Conservation (phyloP, 1,140 invertebrate species). For the Drosophila mauritiana region DNA sequence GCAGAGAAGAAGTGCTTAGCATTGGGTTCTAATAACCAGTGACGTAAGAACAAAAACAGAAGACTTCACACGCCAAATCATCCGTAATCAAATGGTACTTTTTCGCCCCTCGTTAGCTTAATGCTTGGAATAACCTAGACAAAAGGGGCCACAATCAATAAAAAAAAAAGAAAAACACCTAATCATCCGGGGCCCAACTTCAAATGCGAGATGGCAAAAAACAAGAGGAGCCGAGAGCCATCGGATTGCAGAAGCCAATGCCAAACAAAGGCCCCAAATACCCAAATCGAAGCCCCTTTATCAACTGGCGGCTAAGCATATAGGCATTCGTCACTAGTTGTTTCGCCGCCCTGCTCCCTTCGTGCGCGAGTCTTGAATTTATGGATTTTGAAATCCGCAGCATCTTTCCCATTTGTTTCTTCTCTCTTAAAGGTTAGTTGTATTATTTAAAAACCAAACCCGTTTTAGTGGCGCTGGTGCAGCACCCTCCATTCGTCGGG, state of each 20-base stretch:
- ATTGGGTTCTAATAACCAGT: conserved; percentile 9
- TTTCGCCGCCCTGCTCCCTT: conserved; percentile 27
- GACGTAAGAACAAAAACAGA: conserved; percentile 28
- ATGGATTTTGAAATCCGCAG: conserved; percentile 58
- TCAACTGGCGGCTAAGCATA: conserved; percentile 51
- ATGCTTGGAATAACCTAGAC: conserved; percentile 56
- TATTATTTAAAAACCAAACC: conserved; percentile 65
- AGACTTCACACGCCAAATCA: conserved; percentile 22
- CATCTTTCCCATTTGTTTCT: conserved; percentile 20
- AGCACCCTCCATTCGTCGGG: conserved; percentile 42
- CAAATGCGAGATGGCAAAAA: conserved; percentile 11
- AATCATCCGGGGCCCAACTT: conserved; percentile 38
- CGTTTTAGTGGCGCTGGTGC: conserved; percentile 46
- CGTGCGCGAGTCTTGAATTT: conserved; percentile 38
- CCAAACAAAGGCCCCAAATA: conserved; percentile 55
- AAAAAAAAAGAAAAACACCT: conserved; percentile 27
- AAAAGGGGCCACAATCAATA: conserved; percentile 49
- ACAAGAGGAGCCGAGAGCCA: conserved; percentile 2
- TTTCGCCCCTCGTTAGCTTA: conserved; percentile 32
- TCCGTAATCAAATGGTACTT: conserved; percentile 41
- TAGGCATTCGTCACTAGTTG: conserved; percentile 59
- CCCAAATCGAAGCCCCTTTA: conserved; percentile 50
- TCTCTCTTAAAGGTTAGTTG: conserved; percentile 61
- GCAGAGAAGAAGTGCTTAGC: not conserved
- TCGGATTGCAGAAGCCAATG: conserved; percentile 57